Evolutionary conservation across 2,113 vertebrate species (phyloP).

Genomic region (Riparia riparia): DNA sequence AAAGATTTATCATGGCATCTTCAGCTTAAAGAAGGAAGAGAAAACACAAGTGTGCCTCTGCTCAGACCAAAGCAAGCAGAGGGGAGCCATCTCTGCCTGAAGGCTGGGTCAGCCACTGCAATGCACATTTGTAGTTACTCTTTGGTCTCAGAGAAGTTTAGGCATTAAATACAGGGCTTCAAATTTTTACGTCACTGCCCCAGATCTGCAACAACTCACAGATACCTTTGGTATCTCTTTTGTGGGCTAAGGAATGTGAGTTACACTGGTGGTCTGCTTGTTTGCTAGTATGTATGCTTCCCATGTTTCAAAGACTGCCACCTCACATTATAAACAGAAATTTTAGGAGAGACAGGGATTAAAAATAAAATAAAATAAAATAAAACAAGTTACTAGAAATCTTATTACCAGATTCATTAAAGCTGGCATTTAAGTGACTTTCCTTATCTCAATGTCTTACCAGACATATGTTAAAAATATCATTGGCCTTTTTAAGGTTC

Average conservation of each 20-base stretch:
- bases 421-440: neutral
- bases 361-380: neutral
- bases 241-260: neutral
- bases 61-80: neutral
- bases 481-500: neutral
- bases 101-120: neutral
- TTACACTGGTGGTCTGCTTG: neutral
- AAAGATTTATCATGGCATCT: neutral
- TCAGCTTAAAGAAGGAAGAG: neutral
- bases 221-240: neutral
- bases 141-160: neutral
- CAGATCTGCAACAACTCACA: neutral
- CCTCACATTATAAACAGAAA: neutral
- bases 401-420: neutral
- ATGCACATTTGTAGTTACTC: neutral
- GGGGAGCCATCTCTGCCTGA: neutral
- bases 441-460: neutral
- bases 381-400: neutral
- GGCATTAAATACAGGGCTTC: neutral
- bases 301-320: neutral
- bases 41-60: neutral
- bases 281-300: neutral
- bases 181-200: neutral
- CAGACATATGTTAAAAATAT: neutral
- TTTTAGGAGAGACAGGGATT: neutral